Conservation (phyloP, 2,797 vertebrate species). For the Setipinna tenuifilis region DNA sequence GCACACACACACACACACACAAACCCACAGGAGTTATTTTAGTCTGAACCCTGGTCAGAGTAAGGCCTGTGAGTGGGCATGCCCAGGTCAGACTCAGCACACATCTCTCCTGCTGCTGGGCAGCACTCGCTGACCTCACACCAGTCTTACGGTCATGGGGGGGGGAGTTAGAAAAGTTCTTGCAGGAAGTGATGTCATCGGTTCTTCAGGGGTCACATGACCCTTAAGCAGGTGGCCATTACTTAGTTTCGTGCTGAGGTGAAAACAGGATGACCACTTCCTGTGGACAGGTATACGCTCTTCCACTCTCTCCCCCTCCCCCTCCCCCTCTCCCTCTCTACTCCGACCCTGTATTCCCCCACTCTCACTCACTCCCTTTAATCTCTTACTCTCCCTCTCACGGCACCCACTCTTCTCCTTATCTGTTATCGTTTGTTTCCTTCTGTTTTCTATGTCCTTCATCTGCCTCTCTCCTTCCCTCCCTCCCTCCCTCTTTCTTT, state of each 20-base stretch:
- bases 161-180: background rate
- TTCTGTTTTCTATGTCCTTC: background rate
- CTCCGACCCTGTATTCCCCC: background rate
- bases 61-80: background rate
- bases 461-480: background rate
- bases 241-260: background rate
- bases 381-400: background rate
- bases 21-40: background rate
- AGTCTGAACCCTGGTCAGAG: background rate
- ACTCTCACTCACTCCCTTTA: background rate
- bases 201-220: too few relatives aligned
- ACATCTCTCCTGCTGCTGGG: background rate
- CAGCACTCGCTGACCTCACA: background rate
- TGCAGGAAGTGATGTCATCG: background rate
- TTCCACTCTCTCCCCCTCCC: background rate
- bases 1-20: background rate
- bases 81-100: background rate
- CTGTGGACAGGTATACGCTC: background rate
- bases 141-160: background rate
- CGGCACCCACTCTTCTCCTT: background rate
- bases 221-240: background rate
- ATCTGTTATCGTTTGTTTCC: background rate
- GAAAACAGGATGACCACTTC: background rate
- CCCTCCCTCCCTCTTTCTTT: background rate
- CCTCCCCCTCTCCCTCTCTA: background rate